Percentiles rank a stretch among this genome's conserved stretches.
Evolutionary conservation across 2,888 invertebrate species (phyloP).

Genomic region (Thyatira batis): DNA sequence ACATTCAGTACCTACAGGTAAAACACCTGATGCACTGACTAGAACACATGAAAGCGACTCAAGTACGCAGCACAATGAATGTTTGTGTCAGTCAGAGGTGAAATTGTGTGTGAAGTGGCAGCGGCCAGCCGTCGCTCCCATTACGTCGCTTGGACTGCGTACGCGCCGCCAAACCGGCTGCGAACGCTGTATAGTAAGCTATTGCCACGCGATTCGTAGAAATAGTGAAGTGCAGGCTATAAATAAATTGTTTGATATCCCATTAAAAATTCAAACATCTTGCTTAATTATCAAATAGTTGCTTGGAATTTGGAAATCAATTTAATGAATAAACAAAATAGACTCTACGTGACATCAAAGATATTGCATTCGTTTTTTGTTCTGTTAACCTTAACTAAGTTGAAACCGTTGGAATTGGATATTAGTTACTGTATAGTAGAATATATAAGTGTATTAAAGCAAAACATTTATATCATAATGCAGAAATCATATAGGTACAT

Average conservation of each 20-base stretch:
- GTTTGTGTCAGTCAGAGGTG: constrained; percentile 81
- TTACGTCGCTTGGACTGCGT: constrained; percentile 75
- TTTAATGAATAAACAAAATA: background rate
- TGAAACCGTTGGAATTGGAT: too few species aligned
- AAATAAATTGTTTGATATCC: background rate
- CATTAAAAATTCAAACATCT: background rate
- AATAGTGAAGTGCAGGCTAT: background rate
- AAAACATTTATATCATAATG: too few species aligned
- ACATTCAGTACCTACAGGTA: constrained; percentile 24
- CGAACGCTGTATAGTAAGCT: constrained; percentile 50
- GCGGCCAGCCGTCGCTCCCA: constrained; percentile 80
- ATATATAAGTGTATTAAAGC: too few species aligned
- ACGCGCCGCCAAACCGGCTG: constrained; percentile 72
- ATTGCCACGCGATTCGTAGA: constrained; percentile 25
- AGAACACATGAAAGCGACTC: constrained; percentile 35
- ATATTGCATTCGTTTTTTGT: background rate
- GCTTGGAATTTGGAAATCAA: background rate
- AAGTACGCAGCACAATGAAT: constrained; percentile 75
- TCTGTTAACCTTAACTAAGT: too few species aligned
- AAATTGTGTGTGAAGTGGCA: constrained; percentile 82
- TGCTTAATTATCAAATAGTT: background rate
- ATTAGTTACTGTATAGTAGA: too few species aligned
- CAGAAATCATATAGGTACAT: too few species aligned
- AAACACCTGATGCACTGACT: constrained; percentile 59
- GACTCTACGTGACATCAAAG: background rate